phyloP scores from a whole-genome alignment of 2,888 invertebrate genomes.

The Willowsia nigromaculata region DNA sequence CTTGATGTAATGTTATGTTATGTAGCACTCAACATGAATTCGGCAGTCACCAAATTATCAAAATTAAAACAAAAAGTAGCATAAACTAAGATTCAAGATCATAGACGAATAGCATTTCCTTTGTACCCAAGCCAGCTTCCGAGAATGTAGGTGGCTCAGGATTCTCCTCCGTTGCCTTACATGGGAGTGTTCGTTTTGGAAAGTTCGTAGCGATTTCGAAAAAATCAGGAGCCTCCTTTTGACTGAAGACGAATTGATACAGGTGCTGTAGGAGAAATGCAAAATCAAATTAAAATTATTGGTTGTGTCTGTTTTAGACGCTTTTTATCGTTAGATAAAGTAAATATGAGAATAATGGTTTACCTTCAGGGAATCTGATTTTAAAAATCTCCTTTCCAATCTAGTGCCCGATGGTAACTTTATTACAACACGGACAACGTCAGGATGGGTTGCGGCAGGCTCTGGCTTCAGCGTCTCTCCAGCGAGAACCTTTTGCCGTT shows the following conservation, averaged over 20 bases:
- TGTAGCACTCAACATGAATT: constrained; percentile 1
- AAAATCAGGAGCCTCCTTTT: constrained; percentile 93
- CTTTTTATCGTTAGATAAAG: no score
- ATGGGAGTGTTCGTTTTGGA: constrained; percentile 91
- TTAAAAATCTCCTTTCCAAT: constrained; percentile 92
- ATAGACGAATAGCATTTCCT: constrained; percentile 96
- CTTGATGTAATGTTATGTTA: background rate
- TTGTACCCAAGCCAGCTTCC: constrained; percentile 91
- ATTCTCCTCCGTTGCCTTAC: constrained; percentile 81
- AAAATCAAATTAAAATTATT: background rate
- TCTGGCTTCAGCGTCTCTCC: constrained; percentile 83
- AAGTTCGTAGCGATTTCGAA: constrained; percentile 98
- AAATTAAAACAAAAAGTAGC: background rate
- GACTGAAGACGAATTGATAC: constrained; percentile 97
- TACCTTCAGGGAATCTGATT: constrained; percentile 90
- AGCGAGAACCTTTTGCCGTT: constrained; percentile 80
- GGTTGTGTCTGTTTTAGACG: no score
- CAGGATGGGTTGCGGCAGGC: constrained; percentile 86
- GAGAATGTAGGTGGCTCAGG: constrained; percentile 84
- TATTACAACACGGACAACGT: constrained; percentile 91
- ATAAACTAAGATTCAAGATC: constrained; percentile 89
- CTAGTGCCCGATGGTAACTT: constrained; percentile 94
- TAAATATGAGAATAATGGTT: background rate
- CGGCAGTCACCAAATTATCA: background rate
- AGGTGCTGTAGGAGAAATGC: constrained; percentile 86